Base-by-base conservation (phyloP, 2,113 vertebrate species). In the Barbus barbus region DNA sequence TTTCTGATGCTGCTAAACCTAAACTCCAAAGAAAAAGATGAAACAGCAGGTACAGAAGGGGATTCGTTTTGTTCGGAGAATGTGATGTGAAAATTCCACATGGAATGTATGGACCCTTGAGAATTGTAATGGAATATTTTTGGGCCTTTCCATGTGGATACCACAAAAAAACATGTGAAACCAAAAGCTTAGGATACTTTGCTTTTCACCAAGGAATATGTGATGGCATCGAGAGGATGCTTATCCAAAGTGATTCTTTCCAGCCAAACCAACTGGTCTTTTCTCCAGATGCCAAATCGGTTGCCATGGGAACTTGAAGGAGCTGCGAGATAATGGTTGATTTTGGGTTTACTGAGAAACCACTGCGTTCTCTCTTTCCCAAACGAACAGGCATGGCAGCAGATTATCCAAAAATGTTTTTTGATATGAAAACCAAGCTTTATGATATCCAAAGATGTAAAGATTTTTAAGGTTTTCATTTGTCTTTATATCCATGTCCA, bases 391-490 rank as follows among this genome's bases (percentile, higher is more conserved):
- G 86, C 71, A 22, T 83, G 85, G 85, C 84, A 90, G 28, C 28
- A 86, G 56, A 86, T 46, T 69, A 88, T 88, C 91, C 91, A 91
- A 93, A 93, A 88, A 56, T 38, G 69, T 28, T 84, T 86, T 88
- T 83, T 75, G 84, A 77, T 79, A 87, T 89, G 89, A 92, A 93
- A 92, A 93, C 90, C 91, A 93, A 92, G 93, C 90, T 92, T 84
- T 93, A 87, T 87, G 91, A 91, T 90, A 87, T 89, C 85, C 94
- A 92, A 94, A 96, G 95, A 95, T 89, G 86, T 85, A 92, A 41
- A 41, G 9, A 38, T n/a, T n/a, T n/a, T n/a, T n/a, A 38, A 24
- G 90, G 90, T 92, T 93, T 93, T 93, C 90, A 83, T 91, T 89
- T 28, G 82, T 88, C 89, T 90, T 82, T 83, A 82, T 6, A 58